Base-by-base conservation (phyloP, 2,797 vertebrate genomes). In the Spinus pinus region DNA sequence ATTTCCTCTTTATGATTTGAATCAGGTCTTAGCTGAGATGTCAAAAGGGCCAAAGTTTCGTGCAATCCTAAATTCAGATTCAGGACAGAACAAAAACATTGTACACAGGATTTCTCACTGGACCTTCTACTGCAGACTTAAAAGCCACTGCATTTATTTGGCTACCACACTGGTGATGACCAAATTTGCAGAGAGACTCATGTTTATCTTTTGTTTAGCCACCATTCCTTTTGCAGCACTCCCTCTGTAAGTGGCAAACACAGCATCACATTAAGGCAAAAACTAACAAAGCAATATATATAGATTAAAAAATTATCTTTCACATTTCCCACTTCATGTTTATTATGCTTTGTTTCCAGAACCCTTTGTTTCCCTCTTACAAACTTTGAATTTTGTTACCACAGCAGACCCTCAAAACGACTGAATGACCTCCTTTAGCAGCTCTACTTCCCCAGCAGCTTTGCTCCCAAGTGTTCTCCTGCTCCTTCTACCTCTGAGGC, bases 1-100 rank as follows among this genome's bases (percentile, higher is more conserved):
- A 99, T 98, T 94, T 99, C 99, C 71, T 99, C 99, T 95, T 98
- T 99, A 67, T 99, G 98, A 96, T 99, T 99, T 74, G 99, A 99
- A 75, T 99, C 98, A 5, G 99, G 99, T 92, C 98, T 98, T 41
- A 99, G 98, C 95, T 99, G 99, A 90, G 99, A 99, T 14, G 99
- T 99, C 94, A 99, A 97, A 60, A 99, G 98, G 14, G 99, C 99
- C 97, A 99, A 97, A 86, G 99, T 98, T 97, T 99, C 99, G 31
- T 99, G 99, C 88, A 99, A 97, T 84, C 99, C 99, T 99, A 91
- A 24, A 74, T 87, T 73, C 23, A 46, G 69, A 69, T 15, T 57
- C 12, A 69, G 77, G 28, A 70, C 24, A 94, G 64, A 83, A 84
- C 14, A 93, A 27, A 89, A 64, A 9, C 28, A 54, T n/a, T 24